A percentile compares a stretch with the other conserved stretches of the same genome.
Evolutionary conservation across 2,113 vertebrate species (phyloP).

Genomic region (Xenopus borealis): DNA sequence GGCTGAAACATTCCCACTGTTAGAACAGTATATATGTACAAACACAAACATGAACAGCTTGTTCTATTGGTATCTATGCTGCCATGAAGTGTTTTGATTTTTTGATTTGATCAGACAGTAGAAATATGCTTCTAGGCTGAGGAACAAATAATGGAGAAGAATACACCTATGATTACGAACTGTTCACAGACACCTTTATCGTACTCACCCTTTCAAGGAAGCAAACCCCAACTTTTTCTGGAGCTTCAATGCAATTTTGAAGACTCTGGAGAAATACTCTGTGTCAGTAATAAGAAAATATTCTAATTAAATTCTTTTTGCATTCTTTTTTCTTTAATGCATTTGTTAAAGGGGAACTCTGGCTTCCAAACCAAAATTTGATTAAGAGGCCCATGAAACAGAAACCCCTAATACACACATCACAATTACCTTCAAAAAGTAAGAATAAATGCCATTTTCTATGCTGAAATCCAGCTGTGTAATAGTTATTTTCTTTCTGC

Average conservation of each 20-base stretch:
- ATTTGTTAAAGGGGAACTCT: no score
- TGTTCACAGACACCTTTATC: neutral
- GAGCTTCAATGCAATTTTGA: constrained; percentile 80
- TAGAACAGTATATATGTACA: neutral
- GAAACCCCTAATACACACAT: no score
- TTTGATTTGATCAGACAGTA: neutral
- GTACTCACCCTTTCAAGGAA: constrained; percentile 87
- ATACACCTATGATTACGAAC: no score
- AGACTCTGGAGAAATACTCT: constrained; percentile 90
- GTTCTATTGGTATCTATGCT: neutral
- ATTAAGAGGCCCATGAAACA: no score
- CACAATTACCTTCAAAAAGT: no score
- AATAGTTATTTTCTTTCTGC: no score
- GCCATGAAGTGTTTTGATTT: neutral
- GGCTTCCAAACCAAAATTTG: no score
- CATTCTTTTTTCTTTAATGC: no score
- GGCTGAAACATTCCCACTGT: neutral
- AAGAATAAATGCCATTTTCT: no score
- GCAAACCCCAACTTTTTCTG: constrained; percentile 84
- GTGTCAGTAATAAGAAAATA: constrained; percentile 26
- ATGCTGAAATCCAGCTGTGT: no score
- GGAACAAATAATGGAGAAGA: neutral
- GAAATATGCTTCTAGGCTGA: neutral
- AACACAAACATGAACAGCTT: neutral
- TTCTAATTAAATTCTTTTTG: no score